Percentiles rank a stretch among this genome's conserved stretches.
These are phyloP conservation scores for Orgyia antiqua DNA, from an alignment of 2,888 invertebrate genomes.

Conservation along the genomic window DNA sequence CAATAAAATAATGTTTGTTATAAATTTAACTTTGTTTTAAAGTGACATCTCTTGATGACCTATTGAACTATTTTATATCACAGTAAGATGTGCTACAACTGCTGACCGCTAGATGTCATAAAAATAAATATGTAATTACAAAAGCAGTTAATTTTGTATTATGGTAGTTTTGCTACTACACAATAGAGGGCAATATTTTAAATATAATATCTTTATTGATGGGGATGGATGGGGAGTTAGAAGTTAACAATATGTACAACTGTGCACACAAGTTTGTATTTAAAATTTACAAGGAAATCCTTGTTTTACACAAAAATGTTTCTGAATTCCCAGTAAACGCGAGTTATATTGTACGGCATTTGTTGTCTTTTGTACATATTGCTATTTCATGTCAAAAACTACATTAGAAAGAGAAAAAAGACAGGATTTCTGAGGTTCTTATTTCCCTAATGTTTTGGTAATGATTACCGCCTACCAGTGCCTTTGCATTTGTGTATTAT, in stretches of 20 bases:
- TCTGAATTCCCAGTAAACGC: too few species aligned
- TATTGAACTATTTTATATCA: too few species aligned
- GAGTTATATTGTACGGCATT: too few species aligned
- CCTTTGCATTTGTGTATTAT: constrained; percentile 10
- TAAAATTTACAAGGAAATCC: not conserved
- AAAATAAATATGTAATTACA: not conserved
- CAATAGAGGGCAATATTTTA: constrained; percentile 7
- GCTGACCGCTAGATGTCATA: constrained; percentile 1
- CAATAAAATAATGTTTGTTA: too few species aligned
- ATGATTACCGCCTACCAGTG: constrained; percentile 20
- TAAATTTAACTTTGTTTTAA: too few species aligned
- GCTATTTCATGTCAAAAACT: constrained; percentile 2
- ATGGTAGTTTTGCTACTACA: not conserved
- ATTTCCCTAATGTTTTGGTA: constrained; percentile 10
- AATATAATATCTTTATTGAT: accelerated
- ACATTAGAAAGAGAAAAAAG: constrained; percentile 12
- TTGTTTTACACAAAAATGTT: too few species aligned
- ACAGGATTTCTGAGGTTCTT: constrained; percentile 9
- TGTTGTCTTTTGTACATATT: not conserved
- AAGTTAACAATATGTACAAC: not conserved
- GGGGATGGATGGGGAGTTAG: too few species aligned
- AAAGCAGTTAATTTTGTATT: too few species aligned
- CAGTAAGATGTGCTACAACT: not conserved
- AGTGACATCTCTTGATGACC: too few species aligned
- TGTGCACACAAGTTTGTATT: constrained; percentile 1